These are phyloP conservation scores for Acanthoscelides obtectus DNA, from an alignment of 2,888 invertebrate genomes.

Conservation along the genomic window DNA sequence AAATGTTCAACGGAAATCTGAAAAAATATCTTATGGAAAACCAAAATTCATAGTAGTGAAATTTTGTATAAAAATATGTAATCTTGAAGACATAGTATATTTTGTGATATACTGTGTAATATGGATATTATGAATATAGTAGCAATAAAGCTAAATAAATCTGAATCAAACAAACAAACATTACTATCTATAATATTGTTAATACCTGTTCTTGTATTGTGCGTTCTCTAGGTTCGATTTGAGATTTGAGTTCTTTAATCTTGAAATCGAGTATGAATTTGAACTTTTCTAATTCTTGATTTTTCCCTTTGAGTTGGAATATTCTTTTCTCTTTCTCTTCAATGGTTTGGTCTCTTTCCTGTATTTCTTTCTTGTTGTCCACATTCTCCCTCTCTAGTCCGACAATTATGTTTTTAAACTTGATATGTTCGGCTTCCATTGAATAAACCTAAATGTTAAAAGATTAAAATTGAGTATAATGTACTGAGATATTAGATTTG, in stretches of 20 bases:
- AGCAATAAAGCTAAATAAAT: not conserved
- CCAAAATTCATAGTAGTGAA: too few species aligned
- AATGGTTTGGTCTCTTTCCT: slow-evolving; percentile 77
- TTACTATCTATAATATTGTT: not conserved
- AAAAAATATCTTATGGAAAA: too few species aligned
- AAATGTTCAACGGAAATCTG: too few species aligned
- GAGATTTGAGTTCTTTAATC: slow-evolving; percentile 74
- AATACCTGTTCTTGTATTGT: slow-evolving; percentile 77
- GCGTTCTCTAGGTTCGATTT: slow-evolving; percentile 81
- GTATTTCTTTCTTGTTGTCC: slow-evolving; percentile 79
- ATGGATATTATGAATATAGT: too few species aligned
- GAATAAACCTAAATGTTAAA: slow-evolving; percentile 4
- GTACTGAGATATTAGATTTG: too few species aligned
- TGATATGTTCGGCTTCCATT: slow-evolving; percentile 64
- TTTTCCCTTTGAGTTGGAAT: slow-evolving; percentile 76
- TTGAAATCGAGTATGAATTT: slow-evolving; percentile 88
- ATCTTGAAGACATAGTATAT: too few species aligned
- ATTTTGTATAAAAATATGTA: too few species aligned
- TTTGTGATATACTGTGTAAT: too few species aligned
- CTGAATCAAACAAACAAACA: too few species aligned
- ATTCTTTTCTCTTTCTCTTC: slow-evolving; percentile 83
- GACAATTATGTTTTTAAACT: slow-evolving; percentile 62
- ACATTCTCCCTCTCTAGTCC: slow-evolving; percentile 72
- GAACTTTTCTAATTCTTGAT: slow-evolving; percentile 85
- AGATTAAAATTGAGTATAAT: too few species aligned